Conservation (phyloP, 2,113 vertebrate genomes). For the Tragelaphus buxtoni region DNA sequence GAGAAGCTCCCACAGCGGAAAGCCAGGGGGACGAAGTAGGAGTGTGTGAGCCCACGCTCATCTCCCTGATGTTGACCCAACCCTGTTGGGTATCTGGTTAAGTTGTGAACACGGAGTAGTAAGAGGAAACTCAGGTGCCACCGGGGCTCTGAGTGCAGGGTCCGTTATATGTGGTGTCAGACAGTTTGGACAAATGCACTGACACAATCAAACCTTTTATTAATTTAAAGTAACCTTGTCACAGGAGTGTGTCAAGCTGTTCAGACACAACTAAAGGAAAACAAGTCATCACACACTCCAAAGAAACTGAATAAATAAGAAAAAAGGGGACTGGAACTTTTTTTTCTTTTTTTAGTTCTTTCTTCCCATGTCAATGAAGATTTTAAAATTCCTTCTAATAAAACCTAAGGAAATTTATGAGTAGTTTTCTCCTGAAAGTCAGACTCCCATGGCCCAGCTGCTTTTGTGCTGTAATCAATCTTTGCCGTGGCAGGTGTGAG, state of each 20-base stretch:
- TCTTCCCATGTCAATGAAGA: slow-evolving; percentile 54
- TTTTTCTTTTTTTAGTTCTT: slow-evolving; percentile 23
- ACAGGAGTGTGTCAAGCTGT: slow-evolving; percentile 80
- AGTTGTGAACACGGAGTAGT: not conserved
- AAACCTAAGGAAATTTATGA: slow-evolving; percentile 48
- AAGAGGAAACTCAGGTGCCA: slow-evolving; percentile 34
- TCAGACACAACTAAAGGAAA: slow-evolving; percentile 78
- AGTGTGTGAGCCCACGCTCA: not conserved
- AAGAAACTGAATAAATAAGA: slow-evolving; percentile 74
- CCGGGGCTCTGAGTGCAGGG: slow-evolving; percentile 56
- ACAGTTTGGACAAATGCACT: slow-evolving; percentile 82
- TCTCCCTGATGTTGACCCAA: not conserved
- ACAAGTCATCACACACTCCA: slow-evolving; percentile 75
- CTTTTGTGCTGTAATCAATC: slow-evolving; percentile 26
- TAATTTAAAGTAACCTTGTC: slow-evolving; percentile 84
- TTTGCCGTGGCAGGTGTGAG: not conserved
- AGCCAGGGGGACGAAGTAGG: not conserved
- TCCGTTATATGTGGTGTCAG: slow-evolving; percentile 74
- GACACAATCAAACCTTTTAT: slow-evolving; percentile 84
- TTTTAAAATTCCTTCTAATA: slow-evolving; percentile 55
- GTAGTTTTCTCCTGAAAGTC: slow-evolving; percentile 46
- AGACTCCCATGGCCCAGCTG: not conserved
- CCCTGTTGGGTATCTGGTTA: not conserved
- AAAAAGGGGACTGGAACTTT: slow-evolving; percentile 48
- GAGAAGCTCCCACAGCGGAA: not conserved